phyloP scores from a whole-genome alignment of 2,797 vertebrate genomes.

The Lophius americanus region DNA sequence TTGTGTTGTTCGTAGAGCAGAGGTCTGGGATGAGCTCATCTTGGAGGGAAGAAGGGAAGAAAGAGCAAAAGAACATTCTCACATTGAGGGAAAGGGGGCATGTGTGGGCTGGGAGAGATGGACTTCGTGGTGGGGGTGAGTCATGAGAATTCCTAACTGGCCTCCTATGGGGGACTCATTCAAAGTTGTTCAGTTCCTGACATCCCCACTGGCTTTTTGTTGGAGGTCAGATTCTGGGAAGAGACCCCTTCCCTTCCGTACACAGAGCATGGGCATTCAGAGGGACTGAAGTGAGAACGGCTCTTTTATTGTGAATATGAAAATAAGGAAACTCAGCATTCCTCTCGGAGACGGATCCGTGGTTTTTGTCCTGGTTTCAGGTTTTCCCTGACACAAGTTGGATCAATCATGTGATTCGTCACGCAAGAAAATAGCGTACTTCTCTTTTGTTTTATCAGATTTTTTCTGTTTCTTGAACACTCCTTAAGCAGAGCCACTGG shows the following conservation, averaged over 20 bases:
- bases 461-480: conserved; percentile 5
- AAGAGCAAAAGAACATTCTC: conserved; percentile 63
- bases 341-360: background rate
- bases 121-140: conserved; percentile 47
- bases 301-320: conserved; percentile 31
- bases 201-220: conserved; percentile 33
- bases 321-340: conserved; percentile 32
- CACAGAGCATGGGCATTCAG: conserved; percentile 15
- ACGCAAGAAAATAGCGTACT: too few relatives aligned
- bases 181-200: conserved; percentile 48
- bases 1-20: conserved; percentile 66
- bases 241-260: conserved; percentile 20
- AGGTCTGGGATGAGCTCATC: conserved; percentile 73
- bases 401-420: background rate
- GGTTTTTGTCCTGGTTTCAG: conserved; percentile 18
- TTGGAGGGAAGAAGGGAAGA: conserved; percentile 72
- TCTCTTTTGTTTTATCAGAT: background rate
- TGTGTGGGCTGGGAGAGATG: conserved; percentile 23
- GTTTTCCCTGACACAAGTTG: background rate
- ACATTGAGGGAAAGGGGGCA: conserved; percentile 39
- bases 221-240: conserved; percentile 54
- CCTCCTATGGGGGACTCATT: conserved; percentile 53
- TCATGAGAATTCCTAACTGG: conserved; percentile 66
- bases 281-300: conserved; percentile 30
- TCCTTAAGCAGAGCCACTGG: conserved; percentile 6